Evolutionary conservation across 2,888 invertebrate genomes (phyloP), one percentile per base, ranked within the genome.

Genomic region (Homarus gammarus): DNA sequence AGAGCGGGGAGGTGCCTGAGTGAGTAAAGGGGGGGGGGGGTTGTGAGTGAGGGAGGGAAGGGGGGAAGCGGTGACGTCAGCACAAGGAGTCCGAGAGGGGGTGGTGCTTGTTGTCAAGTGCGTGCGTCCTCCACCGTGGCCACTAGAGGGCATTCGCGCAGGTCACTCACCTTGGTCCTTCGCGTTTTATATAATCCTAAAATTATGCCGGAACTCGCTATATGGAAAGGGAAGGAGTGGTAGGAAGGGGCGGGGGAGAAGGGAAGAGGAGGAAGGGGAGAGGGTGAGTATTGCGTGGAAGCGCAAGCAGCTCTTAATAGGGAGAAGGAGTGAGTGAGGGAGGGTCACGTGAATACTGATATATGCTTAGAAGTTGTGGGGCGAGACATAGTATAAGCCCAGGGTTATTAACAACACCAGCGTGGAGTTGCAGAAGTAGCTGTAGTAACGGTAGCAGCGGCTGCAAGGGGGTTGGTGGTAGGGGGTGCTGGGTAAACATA

Each of bases 101-200:
- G 75, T 77, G 75, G 75, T 77, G 75, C 75, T 77, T 77, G 75
- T 77, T 77, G 75, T 77, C 75, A 77, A 77, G 75, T 77, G 75
- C 75, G 75, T 77, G 75, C 75, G 75, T 49, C 49, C 49, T 77
- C 49, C 75, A n/a, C n/a, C n/a, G n/a, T n/a, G n/a, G n/a, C n/a
- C n/a, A 31, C 40, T 44, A 77, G 75, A 77, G 75, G 75, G 75
- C 49, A 44, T 49, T 15, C 75, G 44, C 40, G 75, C 44, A 77
- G 75, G 75, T 77, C 75, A 77, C 49, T 77, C 75, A 77, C 75
- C 75, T 77, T 77, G 75, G 75, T 77, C 75, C 49, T n/a, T n/a
- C 75, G 44, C 75, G 75, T 64, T 64, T 64, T 64, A 64, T 64
- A 64, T 64, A 77, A 77, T 49, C 75, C n/a, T 27, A 44, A 77